Percentiles rank a stretch among this genome's conserved stretches.
phyloP scores from a whole-genome alignment of 2,797 vertebrate genomes.

The Neostethus bicornis region DNA sequence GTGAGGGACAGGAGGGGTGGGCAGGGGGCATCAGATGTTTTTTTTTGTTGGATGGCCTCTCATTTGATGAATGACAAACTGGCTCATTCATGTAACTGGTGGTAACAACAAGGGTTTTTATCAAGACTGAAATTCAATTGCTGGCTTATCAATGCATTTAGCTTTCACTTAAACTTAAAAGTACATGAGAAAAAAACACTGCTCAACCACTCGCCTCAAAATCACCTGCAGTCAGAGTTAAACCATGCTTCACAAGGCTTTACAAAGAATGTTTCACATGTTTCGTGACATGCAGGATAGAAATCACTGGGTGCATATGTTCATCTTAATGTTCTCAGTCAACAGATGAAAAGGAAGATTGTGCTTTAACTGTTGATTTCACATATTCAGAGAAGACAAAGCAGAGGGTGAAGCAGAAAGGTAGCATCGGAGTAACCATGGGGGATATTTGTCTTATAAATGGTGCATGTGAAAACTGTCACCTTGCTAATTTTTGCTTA shows the following conservation, averaged over 20 bases:
- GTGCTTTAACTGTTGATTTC: conserved; percentile 45
- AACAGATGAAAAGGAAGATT: conserved; percentile 33
- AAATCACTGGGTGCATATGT: conserved; percentile 45
- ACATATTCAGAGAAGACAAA: conserved; percentile 13
- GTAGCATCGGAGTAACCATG: conserved; percentile 34
- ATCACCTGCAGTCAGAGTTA: conserved; percentile 46
- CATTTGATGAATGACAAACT: conserved; percentile 51
- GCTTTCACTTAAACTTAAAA: conserved; percentile 36
- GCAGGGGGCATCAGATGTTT: conserved; percentile 24
- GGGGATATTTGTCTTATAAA: conserved; percentile 31
- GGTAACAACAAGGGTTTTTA: conserved; percentile 26
- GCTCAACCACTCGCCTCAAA: conserved; percentile 70
- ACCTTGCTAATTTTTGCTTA: conserved; percentile 47
- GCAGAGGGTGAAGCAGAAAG: conserved; percentile 22
- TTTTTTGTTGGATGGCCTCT: conserved; percentile 47
- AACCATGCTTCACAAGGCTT: conserved; percentile 36
- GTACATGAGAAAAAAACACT: conserved; percentile 59
- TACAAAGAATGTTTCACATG: conserved; percentile 49
- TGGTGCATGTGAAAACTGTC: conserved; percentile 61
- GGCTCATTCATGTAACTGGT: conserved; percentile 35
- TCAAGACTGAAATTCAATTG: conserved; percentile 30
- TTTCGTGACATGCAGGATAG: conserved; percentile 47
- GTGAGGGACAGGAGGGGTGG: no score
- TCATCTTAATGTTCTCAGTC: conserved; percentile 51
- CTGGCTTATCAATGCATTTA: conserved; percentile 33